These are phyloP conservation scores for Heloderma charlesbogerti DNA, from an alignment of 2,113 vertebrate species.

Conservation along the genomic window DNA sequence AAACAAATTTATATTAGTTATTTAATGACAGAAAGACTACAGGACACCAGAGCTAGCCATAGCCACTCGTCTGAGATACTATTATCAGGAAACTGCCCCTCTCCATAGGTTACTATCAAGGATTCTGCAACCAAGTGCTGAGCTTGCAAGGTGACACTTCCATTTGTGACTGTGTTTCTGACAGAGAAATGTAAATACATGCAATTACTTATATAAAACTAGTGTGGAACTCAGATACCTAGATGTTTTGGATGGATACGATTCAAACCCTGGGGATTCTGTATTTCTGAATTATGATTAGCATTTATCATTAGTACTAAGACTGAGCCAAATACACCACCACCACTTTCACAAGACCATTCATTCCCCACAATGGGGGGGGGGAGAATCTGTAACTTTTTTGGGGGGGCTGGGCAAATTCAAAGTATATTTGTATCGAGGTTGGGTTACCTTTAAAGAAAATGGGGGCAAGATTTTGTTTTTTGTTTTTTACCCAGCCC, in stretches of 20 bases:
- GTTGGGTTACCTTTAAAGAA: too few relatives aligned
- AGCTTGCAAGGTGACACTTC: background rate
- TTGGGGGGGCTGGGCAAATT: background rate
- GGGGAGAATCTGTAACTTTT: background rate
- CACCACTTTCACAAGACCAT: background rate
- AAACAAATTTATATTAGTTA: background rate
- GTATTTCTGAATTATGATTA: background rate
- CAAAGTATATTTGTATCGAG: background rate
- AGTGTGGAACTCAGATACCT: background rate
- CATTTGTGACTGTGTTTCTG: background rate
- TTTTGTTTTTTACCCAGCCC: too few relatives aligned
- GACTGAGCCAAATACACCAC: background rate
- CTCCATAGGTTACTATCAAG: background rate
- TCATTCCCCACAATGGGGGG: background rate
- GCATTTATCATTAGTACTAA: background rate
- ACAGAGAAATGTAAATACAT: background rate
- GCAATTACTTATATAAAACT: background rate
- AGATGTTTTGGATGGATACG: background rate
- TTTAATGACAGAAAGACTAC: background rate
- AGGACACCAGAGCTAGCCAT: background rate
- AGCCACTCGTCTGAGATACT: background rate
- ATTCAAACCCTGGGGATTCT: background rate
- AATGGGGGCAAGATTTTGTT: too few relatives aligned
- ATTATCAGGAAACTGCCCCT: background rate
- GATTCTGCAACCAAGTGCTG: background rate